Evolutionary conservation across 2,888 invertebrate species (phyloP).

Genomic region (Sinelater perroti): DNA sequence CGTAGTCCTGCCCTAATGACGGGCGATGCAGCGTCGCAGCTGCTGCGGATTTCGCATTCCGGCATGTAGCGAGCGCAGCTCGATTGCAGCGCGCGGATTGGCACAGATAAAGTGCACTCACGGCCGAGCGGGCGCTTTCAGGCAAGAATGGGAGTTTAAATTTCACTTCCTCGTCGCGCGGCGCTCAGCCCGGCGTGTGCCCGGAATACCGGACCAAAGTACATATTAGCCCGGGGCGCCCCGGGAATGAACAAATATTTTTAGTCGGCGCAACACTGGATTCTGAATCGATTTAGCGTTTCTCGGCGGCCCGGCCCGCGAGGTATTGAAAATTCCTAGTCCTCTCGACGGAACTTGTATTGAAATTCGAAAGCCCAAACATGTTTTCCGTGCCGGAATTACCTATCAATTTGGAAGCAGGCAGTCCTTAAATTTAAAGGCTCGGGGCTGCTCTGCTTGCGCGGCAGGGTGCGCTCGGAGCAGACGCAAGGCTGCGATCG

Average conservation of each 20-base stretch:
- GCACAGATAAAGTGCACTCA: slow-evolving; percentile 7
- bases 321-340: slow-evolving; percentile 32
- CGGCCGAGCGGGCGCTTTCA: background rate
- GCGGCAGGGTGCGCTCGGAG: too few species aligned
- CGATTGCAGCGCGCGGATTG: background rate
- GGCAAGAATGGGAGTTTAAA: slow-evolving; percentile 24
- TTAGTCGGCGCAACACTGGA: slow-evolving; percentile 33
- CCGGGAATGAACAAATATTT: slow-evolving; percentile 37
- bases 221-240: slow-evolving; percentile 33
- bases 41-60: too few species aligned
- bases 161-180: slow-evolving; percentile 13
- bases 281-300: slow-evolving; percentile 34
- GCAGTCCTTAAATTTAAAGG: background rate
- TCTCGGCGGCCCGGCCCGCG: slow-evolving; percentile 26
- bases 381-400: slow-evolving; percentile 4
- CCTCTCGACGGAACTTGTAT: slow-evolving; percentile 32
- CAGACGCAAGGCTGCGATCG: too few species aligned
- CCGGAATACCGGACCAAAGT: slow-evolving; percentile 27
- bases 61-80: too few species aligned
- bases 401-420: background rate
- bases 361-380: slow-evolving; percentile 28
- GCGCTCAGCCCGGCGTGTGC: slow-evolving; percentile 23
- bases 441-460: too few species aligned
- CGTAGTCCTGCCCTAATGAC: too few species aligned
- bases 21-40: too few species aligned